Evolutionary conservation across 2,888 invertebrate species (phyloP).

Genomic region (Megastigmus dorsalis): DNA sequence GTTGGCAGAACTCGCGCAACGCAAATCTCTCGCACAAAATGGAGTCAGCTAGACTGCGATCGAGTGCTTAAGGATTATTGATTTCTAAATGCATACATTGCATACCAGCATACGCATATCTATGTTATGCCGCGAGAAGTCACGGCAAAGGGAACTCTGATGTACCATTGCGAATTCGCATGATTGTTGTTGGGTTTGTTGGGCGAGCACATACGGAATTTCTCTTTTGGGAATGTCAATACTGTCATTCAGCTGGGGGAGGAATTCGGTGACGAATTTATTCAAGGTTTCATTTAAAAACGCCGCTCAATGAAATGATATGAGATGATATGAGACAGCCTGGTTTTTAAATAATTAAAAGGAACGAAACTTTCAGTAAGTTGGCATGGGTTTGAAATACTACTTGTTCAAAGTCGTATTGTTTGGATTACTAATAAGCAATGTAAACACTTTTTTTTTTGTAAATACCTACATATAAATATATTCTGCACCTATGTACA

Average conservation of each 20-base stretch:
- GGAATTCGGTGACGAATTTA: conserved; percentile 9
- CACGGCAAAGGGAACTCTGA: neutral
- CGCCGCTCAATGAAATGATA: conserved; percentile 10
- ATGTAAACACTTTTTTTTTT: too few relatives aligned
- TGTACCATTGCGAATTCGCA: neutral
- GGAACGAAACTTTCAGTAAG: neutral
- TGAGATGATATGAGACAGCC: too few relatives aligned
- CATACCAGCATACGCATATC: conserved; percentile 25
- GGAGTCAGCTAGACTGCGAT: conserved; percentile 34
- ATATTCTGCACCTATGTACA: too few relatives aligned
- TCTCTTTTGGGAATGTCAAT: neutral
- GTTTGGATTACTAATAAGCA: too few relatives aligned
- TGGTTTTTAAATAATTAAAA: neutral
- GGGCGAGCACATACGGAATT: neutral
- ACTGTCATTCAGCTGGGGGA: neutral
- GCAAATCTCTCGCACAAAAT: conserved; percentile 34
- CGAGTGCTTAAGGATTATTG: conserved; percentile 55
- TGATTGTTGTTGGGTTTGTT: neutral
- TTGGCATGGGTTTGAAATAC: neutral
- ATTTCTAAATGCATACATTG: conserved; percentile 47
- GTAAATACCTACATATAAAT: too few relatives aligned
- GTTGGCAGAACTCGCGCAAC: conserved; percentile 39
- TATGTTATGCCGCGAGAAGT: conserved; percentile 18
- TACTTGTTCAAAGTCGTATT: too few relatives aligned
- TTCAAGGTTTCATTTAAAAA: conserved; percentile 2